Evolutionary conservation across 2,113 vertebrate genomes (phyloP), one percentile per base, ranked within the genome.

Genomic region (Tringa solitaria): DNA sequence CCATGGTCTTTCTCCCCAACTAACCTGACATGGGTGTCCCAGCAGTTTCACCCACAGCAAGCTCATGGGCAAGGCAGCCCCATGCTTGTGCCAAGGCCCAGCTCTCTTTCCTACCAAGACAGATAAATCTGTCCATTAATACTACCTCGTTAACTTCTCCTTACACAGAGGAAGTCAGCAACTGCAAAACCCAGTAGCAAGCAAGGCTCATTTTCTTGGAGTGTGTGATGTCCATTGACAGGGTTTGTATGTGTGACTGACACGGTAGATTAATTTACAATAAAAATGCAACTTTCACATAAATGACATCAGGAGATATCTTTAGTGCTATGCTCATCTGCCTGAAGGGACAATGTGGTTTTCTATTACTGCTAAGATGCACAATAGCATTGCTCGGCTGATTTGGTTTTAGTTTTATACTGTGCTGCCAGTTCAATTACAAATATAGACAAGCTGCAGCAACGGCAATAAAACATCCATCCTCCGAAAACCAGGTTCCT

Each of bases 321-420:
- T 53, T 93, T 4, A 60, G 64, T 81, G 41, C 86, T 64, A 2
- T 37, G 73, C 80, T 91, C 61, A 60, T 90, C 86, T 93, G 90
- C 86, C 83, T 68, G 69, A 56, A 90, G 90, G 80, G 90, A 87
- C 69, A 81, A 48, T 50, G 83, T 70, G 69, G 48, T 88, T 93
- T 92, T 75, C 88, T 82, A 41, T 95, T 84, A 56, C 85, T 72
- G 82, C 69, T 75, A 41, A 96, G 75, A 59, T 37, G 73, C 84
- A 84, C 85, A 68, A 27, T 16, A 86, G 76, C 30, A 7, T 26
- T 73, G 83, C 69, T 92, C 0, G 9, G 33, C 39, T 95, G 90
- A 64, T 61, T 94, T 73, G 45, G 27, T 81, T 97, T 94, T 72
- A 74, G 88, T 94, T 94, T 90, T 86, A 54, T 68, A 27, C 48